Evolutionary conservation across 2,888 invertebrate species (phyloP), one percentile per base, ranked within the genome.

Genomic region (Synergus laeviventris): DNA sequence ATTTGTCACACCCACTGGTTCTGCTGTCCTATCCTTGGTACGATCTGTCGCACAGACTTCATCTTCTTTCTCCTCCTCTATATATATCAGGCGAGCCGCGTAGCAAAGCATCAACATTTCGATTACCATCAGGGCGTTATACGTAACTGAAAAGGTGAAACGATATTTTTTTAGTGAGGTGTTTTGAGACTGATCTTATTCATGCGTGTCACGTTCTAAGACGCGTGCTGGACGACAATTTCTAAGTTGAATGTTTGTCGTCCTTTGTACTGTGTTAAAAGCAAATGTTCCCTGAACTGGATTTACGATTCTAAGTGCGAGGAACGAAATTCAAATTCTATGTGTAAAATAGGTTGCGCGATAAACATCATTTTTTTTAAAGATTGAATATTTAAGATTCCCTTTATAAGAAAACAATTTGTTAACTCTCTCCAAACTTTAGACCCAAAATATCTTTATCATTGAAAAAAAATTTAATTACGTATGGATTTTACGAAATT

Each of bases 61-160:
- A 45, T 81, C 79, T 45, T 74, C 74, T 56, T 76, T 73, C 62
- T 84, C 85, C 39, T 89, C 86, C 60, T 89, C 89, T 77, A 93
- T 93, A 91, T 95, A 95, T 66, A 95, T 87, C 77, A 91, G 91
- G 88, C 94, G 92, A 0, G 95, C 95, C 85, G 94, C 92, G 79
- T 93, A 91, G 61, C 94, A 93, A 60, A 95, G 91, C 74, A 94
- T 85, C 75, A 95, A 91, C 95, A 95, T 95, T 91, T 95, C 95
- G 83, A 93, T 87, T 84, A 95, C 91, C 92, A 94, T 94, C 82
- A 94, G 86, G 56, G 92, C 91, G 89, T 94, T 94, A 91, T 94
- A 94, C 81, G 95, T 92, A 89, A 95, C 95, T 95, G 92, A 84
- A 92, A 92, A 73, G 49, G 49, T 54, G 38, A 36, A 24, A 75